Evolutionary conservation across 35 echinoderm and acorn worm species (phyloP).

Genomic region (Eucidaris tribuloides): DNA sequence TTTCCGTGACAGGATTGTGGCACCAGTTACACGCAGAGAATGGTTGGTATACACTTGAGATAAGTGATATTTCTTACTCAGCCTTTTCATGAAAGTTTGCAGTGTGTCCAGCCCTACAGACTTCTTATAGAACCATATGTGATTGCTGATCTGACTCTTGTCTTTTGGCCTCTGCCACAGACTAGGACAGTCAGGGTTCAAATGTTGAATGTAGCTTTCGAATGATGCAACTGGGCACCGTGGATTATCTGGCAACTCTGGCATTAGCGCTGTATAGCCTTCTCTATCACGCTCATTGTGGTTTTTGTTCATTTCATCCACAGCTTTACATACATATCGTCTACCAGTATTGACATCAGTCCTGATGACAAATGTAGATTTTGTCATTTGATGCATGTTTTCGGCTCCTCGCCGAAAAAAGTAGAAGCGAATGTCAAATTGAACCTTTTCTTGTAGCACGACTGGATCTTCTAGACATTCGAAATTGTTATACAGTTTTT

Average conservation of each 20-base stretch:
- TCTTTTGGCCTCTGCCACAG: slow-evolving; percentile 8
- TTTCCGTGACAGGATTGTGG: neutral
- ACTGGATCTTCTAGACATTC: neutral
- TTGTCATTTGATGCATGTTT: slow-evolving; percentile 20
- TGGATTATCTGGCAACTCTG: neutral
- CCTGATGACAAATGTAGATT: slow-evolving; percentile 4
- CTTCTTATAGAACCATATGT: slow-evolving; percentile 8
- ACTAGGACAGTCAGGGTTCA: neutral
- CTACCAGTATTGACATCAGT: neutral
- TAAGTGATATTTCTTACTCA: neutral
- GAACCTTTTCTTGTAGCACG: slow-evolving; percentile 6
- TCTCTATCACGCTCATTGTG: slow-evolving; percentile 2
- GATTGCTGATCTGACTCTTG: neutral
- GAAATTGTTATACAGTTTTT: neutral
- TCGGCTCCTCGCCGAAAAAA: slow-evolving; percentile 26
- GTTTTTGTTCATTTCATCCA: slow-evolving; percentile 30
- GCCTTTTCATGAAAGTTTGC: neutral
- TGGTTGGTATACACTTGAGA: slow-evolving; percentile 23
- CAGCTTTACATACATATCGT: neutral
- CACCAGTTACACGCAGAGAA: slow-evolving; percentile 19
- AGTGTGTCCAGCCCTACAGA: neutral
- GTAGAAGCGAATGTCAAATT: slow-evolving; percentile 23
- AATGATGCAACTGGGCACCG: slow-evolving; percentile 28
- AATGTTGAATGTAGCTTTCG: neutral
- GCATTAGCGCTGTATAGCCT: slow-evolving; percentile 3